Base-by-base conservation (phyloP, 2,113 vertebrate genomes). In the Tenrec ecaudatus region DNA sequence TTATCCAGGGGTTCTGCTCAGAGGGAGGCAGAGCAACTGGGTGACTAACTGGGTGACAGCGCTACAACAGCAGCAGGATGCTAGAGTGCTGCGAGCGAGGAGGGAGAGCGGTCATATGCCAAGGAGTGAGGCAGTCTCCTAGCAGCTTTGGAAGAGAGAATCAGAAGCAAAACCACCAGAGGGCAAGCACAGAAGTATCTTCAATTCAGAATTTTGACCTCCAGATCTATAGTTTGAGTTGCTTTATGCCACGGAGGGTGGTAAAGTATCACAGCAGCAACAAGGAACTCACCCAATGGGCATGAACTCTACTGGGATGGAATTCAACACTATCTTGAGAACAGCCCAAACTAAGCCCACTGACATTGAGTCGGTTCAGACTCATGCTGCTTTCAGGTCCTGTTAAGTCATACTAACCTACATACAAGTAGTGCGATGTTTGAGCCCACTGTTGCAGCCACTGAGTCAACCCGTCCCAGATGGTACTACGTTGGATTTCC, bases 311-410 rank as follows among this genome's bases (percentile, higher is more conserved):
- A 60, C 40, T 86, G 19, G 31, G 64, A 47, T 40, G 36, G 38
- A 92, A 82, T 88, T 88, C 83, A 83, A 85, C 31, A 73, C 31
- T 62, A 31, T 43, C 20, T 92, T 80, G 25, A 3, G 83, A 80
- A 77, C 12, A 53, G 47, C 47, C 47, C 47, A 53, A 53, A 53
- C 47, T 10, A 5, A 53, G 11, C 47, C 47, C 47, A 53, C 47
- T 14, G 47, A 5, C 47, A 53, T 53, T 10, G 47, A 5, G 47
- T 53, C 47, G 6, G 11, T 53, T 53, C 47, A 10, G 47, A 53
- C 47, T 53, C 47, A 53, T 53, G 47, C 47, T 12, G 12, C 2
- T 53, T 10, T 53, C 9, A 53, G 47, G 12, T 10, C 9, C 47
- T 53, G 47, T 53, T 10, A 53, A 53, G 5, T 53, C 47, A 10